Conservation (phyloP, 2,113 vertebrate species). For the Amphiprion percula region DNA sequence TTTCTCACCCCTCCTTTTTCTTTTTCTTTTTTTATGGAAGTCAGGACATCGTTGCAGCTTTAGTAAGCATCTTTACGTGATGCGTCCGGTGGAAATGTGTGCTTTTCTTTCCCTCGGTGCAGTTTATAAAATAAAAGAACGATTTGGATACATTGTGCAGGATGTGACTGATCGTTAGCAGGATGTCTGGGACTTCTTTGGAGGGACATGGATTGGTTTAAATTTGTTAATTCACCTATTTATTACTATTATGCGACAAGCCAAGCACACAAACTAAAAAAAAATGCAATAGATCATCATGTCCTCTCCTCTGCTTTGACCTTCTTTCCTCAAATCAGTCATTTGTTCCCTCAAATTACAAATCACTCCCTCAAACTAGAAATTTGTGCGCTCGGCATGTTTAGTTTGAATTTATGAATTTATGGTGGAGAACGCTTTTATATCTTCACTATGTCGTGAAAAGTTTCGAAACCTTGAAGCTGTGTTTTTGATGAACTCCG, state of each 20-base stretch:
- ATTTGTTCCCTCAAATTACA: slow-evolving; percentile 4
- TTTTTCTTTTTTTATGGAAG: not conserved
- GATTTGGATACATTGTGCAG: not conserved
- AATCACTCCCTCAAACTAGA: not conserved
- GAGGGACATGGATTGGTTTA: no score
- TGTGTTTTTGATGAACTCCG: not conserved
- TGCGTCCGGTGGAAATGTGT: no score
- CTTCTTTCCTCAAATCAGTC: fast-evolving
- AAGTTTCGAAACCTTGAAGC: no score
- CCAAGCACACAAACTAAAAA: not conserved
- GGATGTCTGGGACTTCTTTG: no score
- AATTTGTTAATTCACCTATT: not conserved
- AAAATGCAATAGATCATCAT: not conserved
- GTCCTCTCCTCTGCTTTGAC: not conserved
- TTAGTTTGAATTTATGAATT: not conserved
- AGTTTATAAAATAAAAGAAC: no score
- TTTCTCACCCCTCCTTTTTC: not conserved
- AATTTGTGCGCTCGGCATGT: not conserved
- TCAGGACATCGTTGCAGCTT: not conserved
- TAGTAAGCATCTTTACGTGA: no score
- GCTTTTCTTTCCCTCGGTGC: no score
- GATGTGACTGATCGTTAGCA: no score
- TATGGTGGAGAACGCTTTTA: not conserved
- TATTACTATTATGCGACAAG: not conserved
- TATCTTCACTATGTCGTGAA: not conserved